Evolutionary conservation across 1,140 invertebrate genomes (phyloP), one percentile per base, ranked within the genome.

Genomic region (Drosophila gunungcola): DNA sequence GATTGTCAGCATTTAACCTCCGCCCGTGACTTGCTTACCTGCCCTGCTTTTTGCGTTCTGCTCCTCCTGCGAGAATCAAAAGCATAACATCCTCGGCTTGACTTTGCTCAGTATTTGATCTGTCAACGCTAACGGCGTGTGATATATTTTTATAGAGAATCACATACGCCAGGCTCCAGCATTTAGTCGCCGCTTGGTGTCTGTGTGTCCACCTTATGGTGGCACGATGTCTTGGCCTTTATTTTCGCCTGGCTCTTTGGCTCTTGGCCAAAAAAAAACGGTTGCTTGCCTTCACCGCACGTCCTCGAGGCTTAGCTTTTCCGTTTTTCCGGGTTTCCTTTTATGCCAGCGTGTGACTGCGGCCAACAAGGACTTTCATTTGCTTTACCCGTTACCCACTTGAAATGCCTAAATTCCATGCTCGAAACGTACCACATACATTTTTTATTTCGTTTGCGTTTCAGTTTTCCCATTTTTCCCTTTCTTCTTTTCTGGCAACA

Each of bases 401-500:
- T 67, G 75, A 82, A 78, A 68, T 62, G 76, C 57, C 67, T 41
- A 78, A 78, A 82, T 82, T 73, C 79, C 79, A 27, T 46, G 61
- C 51, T 34, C 10, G 45, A n/a, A 65, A 68, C 38, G 60, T 65
- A 68, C 54, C 55, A 61, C 79, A 73, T 81, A 74, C 79, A 81
- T 81, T 81, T 81, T 81, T 81, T 61, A 81, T 81, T 81, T 73
- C 67, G 60, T 58, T 78, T 78, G 78, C 54, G 63, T 80, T 76
- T 76, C 58, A 46, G 64, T 16, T 79, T 57, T 60, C 55, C 48
- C 34, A 11, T 21, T 16, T 69, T 39, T 41, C 11, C 34, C 10
- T 2, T 36, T 16, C 25, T 41, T 42, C 38, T 13, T n/a, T 25
- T 36, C 53, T 53, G 70, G 54, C 41, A 49, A 69, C 78, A 80